Conservation (phyloP, 2,113 vertebrate species). For the Struthidea cinerea region DNA sequence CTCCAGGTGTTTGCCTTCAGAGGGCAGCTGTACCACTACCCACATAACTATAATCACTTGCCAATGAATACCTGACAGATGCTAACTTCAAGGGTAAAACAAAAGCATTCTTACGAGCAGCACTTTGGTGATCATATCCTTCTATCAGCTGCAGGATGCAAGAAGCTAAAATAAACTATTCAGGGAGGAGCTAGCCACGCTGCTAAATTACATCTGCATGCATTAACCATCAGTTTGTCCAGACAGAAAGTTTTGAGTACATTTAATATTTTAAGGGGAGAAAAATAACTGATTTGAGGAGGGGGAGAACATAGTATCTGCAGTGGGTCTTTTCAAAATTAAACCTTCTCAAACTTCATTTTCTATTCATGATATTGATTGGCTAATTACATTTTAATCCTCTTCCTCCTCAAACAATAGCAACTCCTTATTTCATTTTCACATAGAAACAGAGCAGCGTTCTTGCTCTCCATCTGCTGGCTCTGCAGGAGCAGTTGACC, state of each 20-base stretch:
- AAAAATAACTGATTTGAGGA: neutral
- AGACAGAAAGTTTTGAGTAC: neutral
- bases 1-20: neutral
- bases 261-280: neutral
- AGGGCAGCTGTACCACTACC: neutral
- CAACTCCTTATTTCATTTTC: neutral
- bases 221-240: neutral
- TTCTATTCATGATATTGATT: neutral
- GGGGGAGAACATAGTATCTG: neutral
- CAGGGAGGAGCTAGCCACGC: neutral
- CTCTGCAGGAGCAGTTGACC: neutral
- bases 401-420: neutral
- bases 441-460: neutral
- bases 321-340: neutral
- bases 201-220: neutral
- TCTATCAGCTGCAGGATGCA: neutral
- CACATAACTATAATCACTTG: neutral
- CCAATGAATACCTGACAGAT: neutral
- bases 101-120: neutral
- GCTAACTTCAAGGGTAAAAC: neutral
- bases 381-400: neutral
- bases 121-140: neutral
- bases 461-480: conserved; percentile 45
- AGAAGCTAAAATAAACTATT: neutral
- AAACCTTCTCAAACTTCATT: neutral